phyloP scores from a whole-genome alignment of 2,113 vertebrate species.

The Pachypanchax playfairii region DNA sequence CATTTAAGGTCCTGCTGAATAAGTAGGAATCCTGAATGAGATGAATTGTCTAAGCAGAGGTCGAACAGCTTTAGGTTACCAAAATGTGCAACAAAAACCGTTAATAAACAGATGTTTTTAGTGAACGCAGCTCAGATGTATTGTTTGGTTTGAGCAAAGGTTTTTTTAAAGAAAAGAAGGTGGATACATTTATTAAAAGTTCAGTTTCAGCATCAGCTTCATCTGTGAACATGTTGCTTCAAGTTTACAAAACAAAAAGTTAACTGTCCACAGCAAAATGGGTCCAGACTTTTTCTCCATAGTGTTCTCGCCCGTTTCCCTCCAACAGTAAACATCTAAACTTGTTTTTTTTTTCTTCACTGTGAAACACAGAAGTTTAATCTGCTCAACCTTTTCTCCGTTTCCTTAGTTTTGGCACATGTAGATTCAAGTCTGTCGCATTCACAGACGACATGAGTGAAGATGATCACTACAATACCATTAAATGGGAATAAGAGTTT shows the following conservation, averaged over 20 bases:
- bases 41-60: no score
- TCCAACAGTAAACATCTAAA: slow-evolving; percentile 58
- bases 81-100: no score
- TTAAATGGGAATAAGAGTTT: slow-evolving; percentile 1
- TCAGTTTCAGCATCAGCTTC: slow-evolving; percentile 36
- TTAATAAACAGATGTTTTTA: no score
- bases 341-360: slow-evolving; percentile 1
- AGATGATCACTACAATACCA: slow-evolving; percentile 21
- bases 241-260: slow-evolving; percentile 23
- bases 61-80: no score
- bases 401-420: slow-evolving; percentile 62
- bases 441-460: background rate
- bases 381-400: slow-evolving; percentile 17
- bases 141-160: background rate
- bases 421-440: slow-evolving; percentile 21
- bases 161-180: background rate
- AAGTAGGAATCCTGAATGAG: background rate
- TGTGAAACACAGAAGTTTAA: slow-evolving; percentile 47
- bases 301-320: slow-evolving; percentile 23
- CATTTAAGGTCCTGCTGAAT: background rate
- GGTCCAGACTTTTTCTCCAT: slow-evolving; percentile 8
- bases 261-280: slow-evolving; percentile 31
- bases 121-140: no score
- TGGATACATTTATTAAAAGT: background rate
- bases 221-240: slow-evolving; percentile 28